A percentile compares a stretch with the other conserved stretches of the same genome.
phyloP scores from a whole-genome alignment of 2,888 invertebrate genomes.

The Papilio protenor region DNA sequence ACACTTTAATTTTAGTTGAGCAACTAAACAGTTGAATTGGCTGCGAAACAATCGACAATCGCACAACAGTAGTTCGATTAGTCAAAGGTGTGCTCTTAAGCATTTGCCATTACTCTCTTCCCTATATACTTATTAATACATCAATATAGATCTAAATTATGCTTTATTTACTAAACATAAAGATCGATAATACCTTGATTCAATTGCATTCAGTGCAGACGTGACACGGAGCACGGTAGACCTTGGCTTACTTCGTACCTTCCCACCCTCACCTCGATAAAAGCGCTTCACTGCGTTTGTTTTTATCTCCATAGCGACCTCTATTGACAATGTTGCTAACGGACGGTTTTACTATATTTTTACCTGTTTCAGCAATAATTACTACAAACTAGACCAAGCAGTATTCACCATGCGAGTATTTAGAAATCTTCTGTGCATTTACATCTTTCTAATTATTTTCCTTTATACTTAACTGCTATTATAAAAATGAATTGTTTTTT shows the following conservation, averaged over 20 bases:
- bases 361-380: background rate
- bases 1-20: no score
- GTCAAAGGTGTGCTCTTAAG: no score
- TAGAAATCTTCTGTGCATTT: no score
- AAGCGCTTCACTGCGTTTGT: slow-evolving; percentile 23
- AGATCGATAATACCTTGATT: slow-evolving; percentile 19
- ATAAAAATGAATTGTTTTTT: no score
- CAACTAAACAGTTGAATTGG: no score
- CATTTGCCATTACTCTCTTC: background rate
- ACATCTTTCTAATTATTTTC: no score
- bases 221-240: slow-evolving; percentile 51
- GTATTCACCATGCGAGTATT: no score
- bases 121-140: no score
- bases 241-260: slow-evolving; percentile 53
- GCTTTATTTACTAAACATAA: slow-evolving; percentile 11
- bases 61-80: no score
- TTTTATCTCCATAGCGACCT: slow-evolving; percentile 22
- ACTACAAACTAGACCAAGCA: no score
- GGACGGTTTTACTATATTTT: background rate
- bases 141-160: background rate
- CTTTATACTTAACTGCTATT: no score
- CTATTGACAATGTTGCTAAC: slow-evolving; percentile 10
- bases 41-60: no score
- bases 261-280: slow-evolving; percentile 41
- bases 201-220: slow-evolving; percentile 38